Conservation (phyloP, 2,797 vertebrate genomes). For the Myripristis jacobus region DNA sequence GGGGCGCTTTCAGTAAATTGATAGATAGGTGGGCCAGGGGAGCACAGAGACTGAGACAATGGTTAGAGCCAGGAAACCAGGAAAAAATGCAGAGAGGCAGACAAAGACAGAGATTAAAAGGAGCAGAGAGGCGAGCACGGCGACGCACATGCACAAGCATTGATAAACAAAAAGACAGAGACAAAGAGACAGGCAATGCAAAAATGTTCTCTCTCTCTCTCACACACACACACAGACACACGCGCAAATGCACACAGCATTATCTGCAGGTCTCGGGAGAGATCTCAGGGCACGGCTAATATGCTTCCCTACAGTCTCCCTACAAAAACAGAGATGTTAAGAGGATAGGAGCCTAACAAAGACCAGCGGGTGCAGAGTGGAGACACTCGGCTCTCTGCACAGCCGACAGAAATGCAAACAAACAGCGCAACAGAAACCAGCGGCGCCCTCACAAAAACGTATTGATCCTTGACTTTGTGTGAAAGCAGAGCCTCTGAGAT, state of each 20-base stretch:
- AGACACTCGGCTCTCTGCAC: slow-evolving; percentile 29
- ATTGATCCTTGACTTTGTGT: slow-evolving; percentile 57
- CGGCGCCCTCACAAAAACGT: slow-evolving; percentile 37
- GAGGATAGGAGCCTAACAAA: slow-evolving; percentile 67
- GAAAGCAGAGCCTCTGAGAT: slow-evolving; percentile 20
- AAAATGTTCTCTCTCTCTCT: slow-evolving; percentile 13
- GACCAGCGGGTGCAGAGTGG: slow-evolving; percentile 36
- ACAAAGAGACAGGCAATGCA: slow-evolving; percentile 43
- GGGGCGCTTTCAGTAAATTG: slow-evolving; percentile 44
- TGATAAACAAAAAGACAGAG: slow-evolving; percentile 52
- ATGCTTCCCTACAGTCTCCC: slow-evolving; percentile 47
- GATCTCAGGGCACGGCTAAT: slow-evolving; percentile 61
- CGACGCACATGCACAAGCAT: slow-evolving; percentile 20
- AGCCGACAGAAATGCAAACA: slow-evolving; percentile 51
- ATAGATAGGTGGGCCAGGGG: slow-evolving; percentile 59
- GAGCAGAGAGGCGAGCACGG: slow-evolving; percentile 45
- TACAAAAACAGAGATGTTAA: slow-evolving; percentile 56
- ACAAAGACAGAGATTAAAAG: slow-evolving; percentile 47
- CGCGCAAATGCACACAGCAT: slow-evolving; percentile 25
- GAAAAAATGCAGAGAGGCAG: slow-evolving; percentile 41
- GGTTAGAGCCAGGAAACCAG: slow-evolving; percentile 46
- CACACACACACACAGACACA: slow-evolving; percentile 4
- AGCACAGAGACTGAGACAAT: slow-evolving; percentile 62
- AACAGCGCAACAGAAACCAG: slow-evolving; percentile 42
- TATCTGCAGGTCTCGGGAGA: slow-evolving; percentile 44